Percentiles rank a stretch among this genome's conserved stretches.
Conservation (phyloP, 2,888 invertebrate genomes). For the Dioctria rufipes region DNA sequence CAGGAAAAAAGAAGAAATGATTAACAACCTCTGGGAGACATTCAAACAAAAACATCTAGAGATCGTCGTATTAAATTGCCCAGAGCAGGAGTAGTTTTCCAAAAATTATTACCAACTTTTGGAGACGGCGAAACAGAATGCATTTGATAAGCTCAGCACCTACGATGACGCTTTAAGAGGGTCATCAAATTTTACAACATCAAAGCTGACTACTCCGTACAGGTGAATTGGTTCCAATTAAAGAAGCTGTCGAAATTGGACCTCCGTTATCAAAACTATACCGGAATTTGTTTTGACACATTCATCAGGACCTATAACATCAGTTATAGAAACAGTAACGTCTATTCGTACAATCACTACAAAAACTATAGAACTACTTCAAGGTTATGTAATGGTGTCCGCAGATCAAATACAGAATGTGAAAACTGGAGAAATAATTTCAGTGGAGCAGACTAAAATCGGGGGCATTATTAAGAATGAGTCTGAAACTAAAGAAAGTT, state of each 20-base stretch:
- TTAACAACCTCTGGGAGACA: too few relatives aligned
- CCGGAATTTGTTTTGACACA: constrained; percentile 72
- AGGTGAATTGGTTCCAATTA: constrained; percentile 79
- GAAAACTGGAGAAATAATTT: constrained; percentile 81
- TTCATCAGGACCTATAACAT: constrained; percentile 76
- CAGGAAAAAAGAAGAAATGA: too few relatives aligned
- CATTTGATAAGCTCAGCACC: too few relatives aligned
- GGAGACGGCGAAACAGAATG: too few relatives aligned
- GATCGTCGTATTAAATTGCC: too few relatives aligned
- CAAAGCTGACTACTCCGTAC: too few relatives aligned
- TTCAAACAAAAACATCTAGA: too few relatives aligned
- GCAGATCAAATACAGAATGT: constrained; percentile 81
- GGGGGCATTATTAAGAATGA: constrained; percentile 84
- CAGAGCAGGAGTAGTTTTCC: too few relatives aligned
- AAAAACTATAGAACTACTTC: constrained; percentile 81
- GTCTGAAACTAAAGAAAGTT: constrained; percentile 78
- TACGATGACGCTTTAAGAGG: too few relatives aligned
- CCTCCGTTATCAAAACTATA: constrained; percentile 78
- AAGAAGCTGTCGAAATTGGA: constrained; percentile 84
- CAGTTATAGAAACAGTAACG: constrained; percentile 82
- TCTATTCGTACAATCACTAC: constrained; percentile 86
- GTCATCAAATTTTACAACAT: too few relatives aligned
- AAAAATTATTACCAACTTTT: too few relatives aligned
- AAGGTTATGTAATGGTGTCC: constrained; percentile 80
- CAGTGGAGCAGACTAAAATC: constrained; percentile 82